Base-by-base conservation (phyloP, 2,797 vertebrate genomes). In the Oreochromis mossambicus region DNA sequence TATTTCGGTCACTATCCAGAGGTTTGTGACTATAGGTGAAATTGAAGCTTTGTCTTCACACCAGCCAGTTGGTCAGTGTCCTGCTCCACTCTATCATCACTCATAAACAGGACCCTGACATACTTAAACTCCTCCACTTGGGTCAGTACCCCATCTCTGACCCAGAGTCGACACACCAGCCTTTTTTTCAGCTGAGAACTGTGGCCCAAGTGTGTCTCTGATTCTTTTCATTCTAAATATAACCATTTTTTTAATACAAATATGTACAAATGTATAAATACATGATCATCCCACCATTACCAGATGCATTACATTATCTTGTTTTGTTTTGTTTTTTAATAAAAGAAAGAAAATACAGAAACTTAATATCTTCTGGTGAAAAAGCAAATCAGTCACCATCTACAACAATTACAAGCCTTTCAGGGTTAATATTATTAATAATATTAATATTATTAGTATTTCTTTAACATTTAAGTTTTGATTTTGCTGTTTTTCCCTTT, bases 311-410 rank as follows among this genome's bases (percentile, higher is more conserved):
- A 63, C 0, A 4, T 8, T 8, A 13, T 38, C 11, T 61, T 58
- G 26, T 32, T 17, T 55, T 52, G 19, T 6, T 21, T 52, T 29
- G 24, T 61, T n/a, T 63, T 36, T 63, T 63, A 36, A 63, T 63
- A 36, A 63, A 63, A 63, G 19, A 63, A 63, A 13, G 32, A 63
- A 63, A n/a, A 63, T 63, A 36, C 32, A n/a, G 58, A 63, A 63
- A 36, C 58, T 63, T 63, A 36, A n/a, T 63, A 63, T 36, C 17
- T 63, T n/a, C 32, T 1, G 19, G 1, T 63, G 34, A 38, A 21
- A 34, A 63, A 63, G 58, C 34, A 38, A 13, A 63, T 38, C 34
- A 38, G 58, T 38, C 34, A 0, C 34, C 58, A 8, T 34, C 11
- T 38, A 21, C 19, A 63, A 38, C 58, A 38, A 36, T 34, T 63